Conservation (phyloP, 1,140 invertebrate genomes). For the Danaus plexippus region DNA sequence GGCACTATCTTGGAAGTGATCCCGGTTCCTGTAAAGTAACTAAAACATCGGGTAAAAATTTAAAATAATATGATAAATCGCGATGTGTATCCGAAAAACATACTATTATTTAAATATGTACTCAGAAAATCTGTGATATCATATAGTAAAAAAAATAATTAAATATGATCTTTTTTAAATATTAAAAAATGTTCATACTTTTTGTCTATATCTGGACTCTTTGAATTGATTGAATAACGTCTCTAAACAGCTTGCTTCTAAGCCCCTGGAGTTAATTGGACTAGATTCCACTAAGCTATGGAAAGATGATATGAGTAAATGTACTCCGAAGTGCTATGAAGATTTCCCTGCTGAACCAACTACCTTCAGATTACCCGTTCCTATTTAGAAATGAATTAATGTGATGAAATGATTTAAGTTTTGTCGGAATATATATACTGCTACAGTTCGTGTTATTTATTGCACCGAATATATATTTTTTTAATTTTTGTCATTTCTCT, state of each 20-base stretch:
- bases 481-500: too few relatives aligned
- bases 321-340: conserved; percentile 52
- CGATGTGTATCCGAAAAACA: too few relatives aligned
- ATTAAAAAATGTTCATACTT: conserved; percentile 12
- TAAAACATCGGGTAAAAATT: too few relatives aligned
- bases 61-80: too few relatives aligned
- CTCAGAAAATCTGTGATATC: too few relatives aligned
- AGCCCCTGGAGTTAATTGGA: conserved; percentile 38
- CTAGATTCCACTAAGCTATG: conserved; percentile 29
- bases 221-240: conserved; percentile 57
- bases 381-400: conserved; percentile 28
- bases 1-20: too few relatives aligned
- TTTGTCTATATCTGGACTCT: conserved; percentile 60
- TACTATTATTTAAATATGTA: too few relatives aligned
- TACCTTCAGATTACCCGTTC: conserved; percentile 53
- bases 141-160: not conserved
- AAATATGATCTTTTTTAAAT: not conserved
- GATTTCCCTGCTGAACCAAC: conserved; percentile 36
- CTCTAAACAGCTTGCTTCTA: conserved; percentile 46
- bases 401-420: conserved; percentile 1
- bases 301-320: conserved; percentile 42
- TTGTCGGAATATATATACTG: not conserved
- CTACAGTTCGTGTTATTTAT: too few relatives aligned
- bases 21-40: too few relatives aligned
- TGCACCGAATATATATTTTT: too few relatives aligned